Evolutionary conservation across 2,888 invertebrate species (phyloP).

Genomic region (Peribatodes rhomboidaria): DNA sequence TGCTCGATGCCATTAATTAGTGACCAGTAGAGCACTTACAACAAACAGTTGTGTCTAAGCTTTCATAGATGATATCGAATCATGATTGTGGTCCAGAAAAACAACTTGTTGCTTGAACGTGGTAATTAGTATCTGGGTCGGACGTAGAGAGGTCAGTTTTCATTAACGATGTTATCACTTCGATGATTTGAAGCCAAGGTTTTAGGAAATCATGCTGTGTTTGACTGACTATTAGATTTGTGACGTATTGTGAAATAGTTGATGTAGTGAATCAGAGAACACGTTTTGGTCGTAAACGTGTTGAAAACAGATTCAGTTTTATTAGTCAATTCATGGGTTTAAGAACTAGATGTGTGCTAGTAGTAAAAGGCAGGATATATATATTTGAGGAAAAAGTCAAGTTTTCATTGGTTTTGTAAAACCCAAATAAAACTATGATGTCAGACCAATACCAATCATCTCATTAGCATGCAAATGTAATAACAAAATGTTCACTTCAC

Average conservation of each 20-base stretch:
- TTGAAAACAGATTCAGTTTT: conserved; percentile 24
- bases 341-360: conserved; percentile 4
- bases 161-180: conserved; percentile 76
- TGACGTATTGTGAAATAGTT: conserved; percentile 39
- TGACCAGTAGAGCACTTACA: conserved; percentile 26
- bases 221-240: conserved; percentile 44
- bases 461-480: not conserved
- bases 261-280: conserved; percentile 33
- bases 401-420: not conserved
- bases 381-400: not conserved
- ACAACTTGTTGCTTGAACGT: conserved; percentile 51
- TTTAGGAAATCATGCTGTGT: conserved; percentile 65
- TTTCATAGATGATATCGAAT: conserved; percentile 34
- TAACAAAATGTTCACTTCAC: not conserved
- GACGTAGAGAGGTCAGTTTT: conserved; percentile 80
- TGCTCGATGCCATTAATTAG: conserved; percentile 25
- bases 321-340: conserved; percentile 13
- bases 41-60: conserved; percentile 18
- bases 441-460: not conserved
- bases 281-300: conserved; percentile 28
- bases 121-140: conserved; percentile 73
- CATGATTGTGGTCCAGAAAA: conserved; percentile 38
- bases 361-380: not conserved
- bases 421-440: not conserved
- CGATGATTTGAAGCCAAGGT: conserved; percentile 74